phyloP scores from a whole-genome alignment of 1,140 invertebrate species.

The Apis dorsata region DNA sequence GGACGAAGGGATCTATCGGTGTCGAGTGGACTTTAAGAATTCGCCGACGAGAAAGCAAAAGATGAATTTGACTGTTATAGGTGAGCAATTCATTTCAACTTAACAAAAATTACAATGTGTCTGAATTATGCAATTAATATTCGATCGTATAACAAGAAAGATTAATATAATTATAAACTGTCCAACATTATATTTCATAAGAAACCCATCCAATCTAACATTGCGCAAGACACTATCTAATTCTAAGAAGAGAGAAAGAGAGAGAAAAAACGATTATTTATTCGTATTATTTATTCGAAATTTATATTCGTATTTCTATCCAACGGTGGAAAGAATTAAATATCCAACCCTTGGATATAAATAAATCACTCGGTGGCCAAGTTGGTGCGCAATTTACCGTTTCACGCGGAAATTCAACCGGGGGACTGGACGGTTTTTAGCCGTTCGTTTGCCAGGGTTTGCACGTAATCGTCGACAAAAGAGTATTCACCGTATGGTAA shows the following conservation, averaged over 20 bases:
- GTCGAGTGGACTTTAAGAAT: conserved; percentile 82
- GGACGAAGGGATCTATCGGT: conserved; percentile 82
- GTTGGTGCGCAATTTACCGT: neutral
- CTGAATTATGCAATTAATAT: neutral
- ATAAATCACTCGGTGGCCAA: neutral
- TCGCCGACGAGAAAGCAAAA: conserved; percentile 81
- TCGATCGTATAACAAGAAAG: too few species aligned
- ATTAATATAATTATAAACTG: too few species aligned
- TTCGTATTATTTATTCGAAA: neutral
- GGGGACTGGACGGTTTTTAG: neutral
- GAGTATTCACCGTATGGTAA: conserved; percentile 42
- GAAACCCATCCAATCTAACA: too few species aligned
- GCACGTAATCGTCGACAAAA: conserved; percentile 32
- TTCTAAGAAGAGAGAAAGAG: too few species aligned
- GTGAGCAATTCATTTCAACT: conserved; percentile 72
- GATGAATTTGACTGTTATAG: conserved; percentile 82
- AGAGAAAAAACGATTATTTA: too few species aligned
- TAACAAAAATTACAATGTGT: neutral
- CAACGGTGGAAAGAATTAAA: neutral
- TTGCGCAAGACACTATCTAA: too few species aligned
- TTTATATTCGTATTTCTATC: neutral
- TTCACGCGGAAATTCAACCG: neutral
- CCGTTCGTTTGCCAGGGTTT: conserved; percentile 3
- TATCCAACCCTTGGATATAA: neutral
- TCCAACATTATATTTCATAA: too few species aligned